These are phyloP conservation scores for Nephrotoma flavescens DNA, from an alignment of 2,888 invertebrate genomes.

Conservation along the genomic window DNA sequence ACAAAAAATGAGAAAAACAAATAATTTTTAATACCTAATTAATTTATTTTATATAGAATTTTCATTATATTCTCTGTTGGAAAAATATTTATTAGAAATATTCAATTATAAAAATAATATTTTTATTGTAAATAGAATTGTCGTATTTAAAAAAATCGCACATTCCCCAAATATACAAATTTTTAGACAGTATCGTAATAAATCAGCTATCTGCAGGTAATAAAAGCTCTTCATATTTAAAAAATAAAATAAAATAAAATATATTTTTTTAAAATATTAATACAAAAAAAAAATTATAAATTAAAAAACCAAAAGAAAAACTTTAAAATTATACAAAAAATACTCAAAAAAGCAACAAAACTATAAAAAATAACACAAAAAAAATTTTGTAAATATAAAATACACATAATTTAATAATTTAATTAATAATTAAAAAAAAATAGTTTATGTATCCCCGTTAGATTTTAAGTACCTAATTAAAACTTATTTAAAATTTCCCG, in stretches of 20 bases:
- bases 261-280: not conserved
- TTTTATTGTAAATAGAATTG: conserved; percentile 1
- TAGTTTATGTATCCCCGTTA: not conserved
- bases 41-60: not conserved
- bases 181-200: not conserved
- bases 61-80: not conserved
- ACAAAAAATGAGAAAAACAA: not conserved
- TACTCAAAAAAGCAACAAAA: not conserved
- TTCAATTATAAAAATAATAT: not conserved
- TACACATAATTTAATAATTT: not conserved
- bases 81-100: not conserved
- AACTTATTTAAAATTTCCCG: not conserved
- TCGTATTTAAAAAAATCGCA: not conserved
- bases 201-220: not conserved
- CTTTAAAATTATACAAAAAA: not conserved
- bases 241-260: not conserved
- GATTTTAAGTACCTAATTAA: not conserved
- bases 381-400: not conserved
- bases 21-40: not conserved
- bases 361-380: not conserved
- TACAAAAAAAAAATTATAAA: not conserved
- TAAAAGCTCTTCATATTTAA: not conserved
- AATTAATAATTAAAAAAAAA: not conserved
- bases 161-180: not conserved
- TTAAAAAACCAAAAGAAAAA: not conserved